A percentile compares a stretch with the other conserved stretches of the same genome.
phyloP scores from a whole-genome alignment of 2,113 vertebrate genomes.

The Microcebus tavaratra region DNA sequence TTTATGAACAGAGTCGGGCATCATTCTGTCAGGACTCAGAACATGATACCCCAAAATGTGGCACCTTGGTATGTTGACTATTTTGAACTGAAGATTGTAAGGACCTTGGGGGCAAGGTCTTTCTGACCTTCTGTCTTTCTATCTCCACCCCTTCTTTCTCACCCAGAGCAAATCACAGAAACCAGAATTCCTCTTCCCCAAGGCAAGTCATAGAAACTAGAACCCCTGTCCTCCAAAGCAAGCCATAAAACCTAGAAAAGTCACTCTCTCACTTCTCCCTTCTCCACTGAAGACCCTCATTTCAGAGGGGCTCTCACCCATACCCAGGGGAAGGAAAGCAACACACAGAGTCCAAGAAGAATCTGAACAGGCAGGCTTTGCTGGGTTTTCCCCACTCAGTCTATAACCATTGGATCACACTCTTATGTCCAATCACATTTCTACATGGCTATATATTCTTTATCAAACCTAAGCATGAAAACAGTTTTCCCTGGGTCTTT shows the following conservation, averaged over 20 bases:
- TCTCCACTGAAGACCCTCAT: neutral
- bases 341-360: neutral
- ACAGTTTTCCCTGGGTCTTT: neutral
- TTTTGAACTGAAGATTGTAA: neutral
- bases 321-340: neutral
- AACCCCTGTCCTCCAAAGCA: neutral
- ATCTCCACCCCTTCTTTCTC: neutral
- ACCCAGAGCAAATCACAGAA: neutral
- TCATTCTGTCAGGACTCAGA: neutral
- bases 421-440: neutral
- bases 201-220: neutral
- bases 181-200: neutral
- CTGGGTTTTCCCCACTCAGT: neutral
- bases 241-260: neutral
- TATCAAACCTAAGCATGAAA: neutral
- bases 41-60: neutral
- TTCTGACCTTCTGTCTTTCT: neutral
- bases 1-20: neutral
- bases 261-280: neutral
- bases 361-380: neutral
- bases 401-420: neutral
- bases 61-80: neutral
- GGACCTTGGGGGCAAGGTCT: neutral
- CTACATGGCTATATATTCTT: neutral
- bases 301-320: neutral